phyloP scores from a whole-genome alignment of 1,140 invertebrate genomes.

The Hycleus cichorii region DNA sequence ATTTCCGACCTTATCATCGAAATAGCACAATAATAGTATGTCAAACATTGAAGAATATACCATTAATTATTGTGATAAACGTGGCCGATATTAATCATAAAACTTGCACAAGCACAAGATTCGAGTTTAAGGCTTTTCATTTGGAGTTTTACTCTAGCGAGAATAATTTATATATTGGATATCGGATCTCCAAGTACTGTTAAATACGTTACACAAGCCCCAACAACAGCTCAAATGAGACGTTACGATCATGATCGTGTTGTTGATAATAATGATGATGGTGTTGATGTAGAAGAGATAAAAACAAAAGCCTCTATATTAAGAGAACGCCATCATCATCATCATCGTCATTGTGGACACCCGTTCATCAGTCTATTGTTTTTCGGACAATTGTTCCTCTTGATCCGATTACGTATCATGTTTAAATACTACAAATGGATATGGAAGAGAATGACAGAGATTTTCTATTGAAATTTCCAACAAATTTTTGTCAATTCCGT shows the following conservation, averaged over 20 bases:
- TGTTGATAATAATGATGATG: background rate
- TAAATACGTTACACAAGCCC: slow-evolving; percentile 7
- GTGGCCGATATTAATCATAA: too few relatives aligned
- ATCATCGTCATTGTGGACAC: background rate
- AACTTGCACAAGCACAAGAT: too few relatives aligned
- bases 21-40: too few relatives aligned
- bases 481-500: too few relatives aligned
- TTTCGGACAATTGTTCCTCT: slow-evolving; percentile 9
- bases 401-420: slow-evolving; percentile 12
- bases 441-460: too few relatives aligned
- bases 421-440: background rate
- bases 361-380: slow-evolving; percentile 10
- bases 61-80: too few relatives aligned
- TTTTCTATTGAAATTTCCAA: too few relatives aligned
- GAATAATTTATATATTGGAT: slow-evolving; percentile 8
- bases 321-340: background rate
- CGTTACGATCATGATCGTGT: too few relatives aligned
- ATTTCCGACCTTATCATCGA: too few relatives aligned
- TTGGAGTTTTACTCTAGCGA: background rate
- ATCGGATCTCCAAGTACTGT: slow-evolving; percentile 2
- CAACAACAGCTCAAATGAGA: too few relatives aligned
- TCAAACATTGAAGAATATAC: too few relatives aligned
- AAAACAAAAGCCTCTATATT: slow-evolving; percentile 2
- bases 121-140: too few relatives aligned
- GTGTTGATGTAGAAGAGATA: background rate